Conservation (phyloP, 2,797 vertebrate genomes). For the Oreochromis mossambicus region DNA sequence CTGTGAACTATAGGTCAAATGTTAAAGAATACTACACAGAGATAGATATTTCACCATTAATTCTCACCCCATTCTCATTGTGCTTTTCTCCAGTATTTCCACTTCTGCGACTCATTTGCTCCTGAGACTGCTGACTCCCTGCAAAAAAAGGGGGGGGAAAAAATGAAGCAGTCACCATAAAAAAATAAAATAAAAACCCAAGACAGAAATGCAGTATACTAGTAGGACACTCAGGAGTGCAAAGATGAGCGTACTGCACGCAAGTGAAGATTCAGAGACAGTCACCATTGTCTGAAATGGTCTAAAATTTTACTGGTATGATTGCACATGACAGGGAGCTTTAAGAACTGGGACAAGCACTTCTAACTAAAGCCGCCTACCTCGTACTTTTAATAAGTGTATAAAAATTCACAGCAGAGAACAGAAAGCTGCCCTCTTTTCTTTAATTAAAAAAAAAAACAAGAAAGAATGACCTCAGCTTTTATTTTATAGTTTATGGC, state of each 20-base stretch:
- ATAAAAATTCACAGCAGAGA: not conserved
- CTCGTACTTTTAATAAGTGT: not conserved
- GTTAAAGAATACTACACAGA: not conserved
- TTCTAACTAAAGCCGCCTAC: constrained; percentile 13
- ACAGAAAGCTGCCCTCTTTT: not conserved
- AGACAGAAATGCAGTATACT: not conserved
- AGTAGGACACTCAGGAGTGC: not conserved
- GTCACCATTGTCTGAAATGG: constrained; percentile 12
- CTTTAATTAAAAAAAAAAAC: not conserved
- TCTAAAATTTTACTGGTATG: constrained; percentile 29
- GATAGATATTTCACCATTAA: not conserved
- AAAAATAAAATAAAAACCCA: not conserved
- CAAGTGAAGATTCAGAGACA: constrained; percentile 3
- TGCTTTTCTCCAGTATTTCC: constrained; percentile 75
- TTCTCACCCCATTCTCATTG: constrained; percentile 79
- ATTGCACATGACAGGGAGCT: constrained; percentile 38
- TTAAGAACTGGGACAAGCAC: constrained; percentile 18
- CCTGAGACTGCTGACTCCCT: constrained; percentile 82
- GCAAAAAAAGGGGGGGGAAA: not conserved
- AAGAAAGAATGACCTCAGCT: not conserved
- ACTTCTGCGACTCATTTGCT: constrained; percentile 70
- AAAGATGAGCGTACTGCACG: not conserved
- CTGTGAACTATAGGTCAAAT: not conserved
- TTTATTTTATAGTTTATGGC: not conserved
- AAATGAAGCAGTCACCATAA: constrained; percentile 9